Evolutionary conservation across 2,888 invertebrate species (phyloP), one percentile per base, ranked within the genome.

Genomic region (Leptopterna dolabrata): DNA sequence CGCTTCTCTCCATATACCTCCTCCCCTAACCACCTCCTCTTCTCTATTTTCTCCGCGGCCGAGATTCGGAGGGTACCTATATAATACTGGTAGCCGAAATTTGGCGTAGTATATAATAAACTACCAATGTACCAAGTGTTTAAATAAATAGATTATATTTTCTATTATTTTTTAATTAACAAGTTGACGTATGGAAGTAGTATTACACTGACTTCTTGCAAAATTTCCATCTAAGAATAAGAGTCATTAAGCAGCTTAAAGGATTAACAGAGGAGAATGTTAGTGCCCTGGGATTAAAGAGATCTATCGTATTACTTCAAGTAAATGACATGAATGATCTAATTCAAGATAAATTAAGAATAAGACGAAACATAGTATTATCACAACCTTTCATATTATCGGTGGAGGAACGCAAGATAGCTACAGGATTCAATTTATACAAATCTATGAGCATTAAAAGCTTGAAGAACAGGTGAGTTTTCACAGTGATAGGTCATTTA

Each of bases 71-170:
- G n/a, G n/a, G n/a, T n/a, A n/a, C n/a, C n/a, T n/a, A n/a, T n/a
- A n/a, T n/a, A n/a, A n/a, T n/a, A n/a, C n/a, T n/a, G n/a, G n/a
- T n/a, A n/a, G n/a, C n/a, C n/a, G n/a, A n/a, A n/a, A n/a, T n/a
- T n/a, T n/a, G n/a, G n/a, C n/a, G n/a, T n/a, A n/a, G n/a, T n/a
- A n/a, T n/a, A n/a, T n/a, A n/a, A n/a, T n/a, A n/a, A 27, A 27
- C 6, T 14, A 24, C 14, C 0, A 24, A 71, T 71, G 71, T 30
- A 71, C 71, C 71, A 71, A 71, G 71, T 71, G 71, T 71, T 55
- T 71, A 71, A 71, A 71, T 71, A 71, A 71, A 71, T 71, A 71
- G 71, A 27, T 71, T 71, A 71, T 71, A 71, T 71, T 71, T 71
- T 7, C 9, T 71, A 27, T 71, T 71, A 14, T 51, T 51, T n/a